Percentiles rank a stretch among this genome's conserved stretches.
Conservation (phyloP, 2,888 invertebrate genomes). For the Tiliacea aurago region DNA sequence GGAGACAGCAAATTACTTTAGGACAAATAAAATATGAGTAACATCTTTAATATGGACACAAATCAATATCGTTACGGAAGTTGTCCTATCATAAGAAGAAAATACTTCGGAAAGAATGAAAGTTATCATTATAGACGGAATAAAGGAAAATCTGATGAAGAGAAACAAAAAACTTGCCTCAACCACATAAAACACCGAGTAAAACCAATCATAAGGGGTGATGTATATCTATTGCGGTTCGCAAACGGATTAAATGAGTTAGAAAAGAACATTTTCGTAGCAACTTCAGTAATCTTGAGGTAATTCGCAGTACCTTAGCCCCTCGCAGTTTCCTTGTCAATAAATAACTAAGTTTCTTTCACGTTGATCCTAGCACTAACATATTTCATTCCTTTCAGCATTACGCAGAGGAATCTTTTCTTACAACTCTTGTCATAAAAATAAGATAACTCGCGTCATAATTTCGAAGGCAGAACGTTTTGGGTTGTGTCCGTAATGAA, state of each 20-base stretch:
- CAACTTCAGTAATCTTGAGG: constrained; percentile 71
- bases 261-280: constrained; percentile 67
- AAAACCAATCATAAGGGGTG: constrained; percentile 65
- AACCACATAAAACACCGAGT: constrained; percentile 50
- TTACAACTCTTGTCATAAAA: constrained; percentile 69
- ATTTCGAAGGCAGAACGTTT: constrained; percentile 60
- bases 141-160: constrained; percentile 34
- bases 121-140: constrained; percentile 37
- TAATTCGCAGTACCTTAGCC: constrained; percentile 67
- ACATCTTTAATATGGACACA: constrained; percentile 12
- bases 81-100: constrained; percentile 8
- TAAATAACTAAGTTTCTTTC: constrained; percentile 74
- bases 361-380: constrained; percentile 71
- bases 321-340: constrained; percentile 64
- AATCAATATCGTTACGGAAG: constrained; percentile 19
- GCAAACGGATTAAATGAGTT: constrained; percentile 68
- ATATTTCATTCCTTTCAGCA: constrained; percentile 74
- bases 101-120: constrained; percentile 20
- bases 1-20: constrained; percentile 16
- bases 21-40: constrained; percentile 5
- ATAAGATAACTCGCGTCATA: constrained; percentile 67
- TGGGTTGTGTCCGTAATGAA: constrained; percentile 57
- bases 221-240: constrained; percentile 62
- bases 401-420: constrained; percentile 69
- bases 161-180: constrained; percentile 44